These are phyloP conservation scores for Eremobia ochroleuca DNA, from an alignment of 2,888 invertebrate genomes.

Conservation along the genomic window DNA sequence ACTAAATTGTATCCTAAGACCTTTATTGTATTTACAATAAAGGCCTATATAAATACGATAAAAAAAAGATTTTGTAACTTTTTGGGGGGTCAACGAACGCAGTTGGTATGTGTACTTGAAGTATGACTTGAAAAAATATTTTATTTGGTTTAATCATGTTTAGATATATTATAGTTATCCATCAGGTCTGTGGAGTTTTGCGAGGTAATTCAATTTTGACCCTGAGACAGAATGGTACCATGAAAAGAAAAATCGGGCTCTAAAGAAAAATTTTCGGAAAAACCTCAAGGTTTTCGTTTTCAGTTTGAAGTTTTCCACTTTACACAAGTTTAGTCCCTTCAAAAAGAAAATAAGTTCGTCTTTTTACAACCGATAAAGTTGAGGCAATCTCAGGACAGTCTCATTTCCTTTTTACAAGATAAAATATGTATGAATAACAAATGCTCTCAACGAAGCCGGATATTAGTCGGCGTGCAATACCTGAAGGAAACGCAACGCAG, in stretches of 20 bases:
- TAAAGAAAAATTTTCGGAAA: background rate
- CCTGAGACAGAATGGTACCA: background rate
- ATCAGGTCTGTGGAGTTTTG: background rate
- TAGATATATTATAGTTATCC: too few species aligned
- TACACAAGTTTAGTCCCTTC: background rate
- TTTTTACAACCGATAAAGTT: background rate
- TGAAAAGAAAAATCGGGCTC: background rate
- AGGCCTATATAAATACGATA: too few species aligned
- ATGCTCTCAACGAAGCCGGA: constrained; percentile 31
- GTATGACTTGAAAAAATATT: background rate
- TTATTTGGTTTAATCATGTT: background rate
- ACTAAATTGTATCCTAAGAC: too few species aligned
- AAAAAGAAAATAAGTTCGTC: background rate
- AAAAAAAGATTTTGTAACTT: background rate
- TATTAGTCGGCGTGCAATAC: constrained; percentile 33
- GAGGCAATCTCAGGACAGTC: background rate
- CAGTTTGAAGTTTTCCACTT: background rate
- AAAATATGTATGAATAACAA: constrained; percentile 7
- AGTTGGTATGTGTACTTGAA: background rate
- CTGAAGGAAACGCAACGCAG: constrained; percentile 28
- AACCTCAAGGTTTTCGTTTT: background rate
- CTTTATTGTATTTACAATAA: too few species aligned
- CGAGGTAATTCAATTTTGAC: background rate
- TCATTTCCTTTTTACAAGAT: constrained; percentile 20
- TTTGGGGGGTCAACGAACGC: background rate